These are phyloP conservation scores for Parochlus steinenii DNA, from an alignment of 2,888 invertebrate species.

Conservation along the genomic window DNA sequence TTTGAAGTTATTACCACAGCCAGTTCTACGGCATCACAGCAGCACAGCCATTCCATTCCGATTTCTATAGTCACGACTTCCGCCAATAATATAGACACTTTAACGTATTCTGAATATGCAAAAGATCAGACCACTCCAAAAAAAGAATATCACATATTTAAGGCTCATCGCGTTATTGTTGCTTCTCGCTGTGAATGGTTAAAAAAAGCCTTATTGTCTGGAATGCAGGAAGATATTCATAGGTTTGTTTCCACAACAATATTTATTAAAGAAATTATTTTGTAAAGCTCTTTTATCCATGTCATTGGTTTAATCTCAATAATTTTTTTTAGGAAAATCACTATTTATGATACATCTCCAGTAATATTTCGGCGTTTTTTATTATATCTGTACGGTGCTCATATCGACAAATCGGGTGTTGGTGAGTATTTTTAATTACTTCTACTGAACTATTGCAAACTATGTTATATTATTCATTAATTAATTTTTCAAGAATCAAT, in stretches of 20 bases:
- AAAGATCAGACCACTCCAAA: constrained; percentile 3
- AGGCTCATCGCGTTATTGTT: constrained; percentile 47
- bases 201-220: constrained; percentile 45
- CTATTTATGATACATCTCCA: constrained; percentile 46
- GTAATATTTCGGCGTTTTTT: constrained; percentile 42
- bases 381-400: constrained; percentile 45
- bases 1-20: constrained; percentile 35
- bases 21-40: not conserved
- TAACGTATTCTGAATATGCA: constrained; percentile 2
- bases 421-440: too few species aligned
- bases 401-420: constrained; percentile 32
- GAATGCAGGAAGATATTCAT: constrained; percentile 53
- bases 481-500: constrained; percentile 34
- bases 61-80: constrained; percentile 4
- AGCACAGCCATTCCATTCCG: too few species aligned
- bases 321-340: constrained; percentile 37
- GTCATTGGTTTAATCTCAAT: constrained; percentile 3
- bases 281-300: not conserved
- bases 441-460: too few species aligned
- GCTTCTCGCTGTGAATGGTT: constrained; percentile 55
- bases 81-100: constrained; percentile 3
- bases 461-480: too few species aligned
- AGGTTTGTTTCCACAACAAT: constrained; percentile 29
- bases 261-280: not conserved
- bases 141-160: constrained; percentile 26